phyloP scores from a whole-genome alignment of 2,797 vertebrate species.

The Rhinoraja longicauda region DNA sequence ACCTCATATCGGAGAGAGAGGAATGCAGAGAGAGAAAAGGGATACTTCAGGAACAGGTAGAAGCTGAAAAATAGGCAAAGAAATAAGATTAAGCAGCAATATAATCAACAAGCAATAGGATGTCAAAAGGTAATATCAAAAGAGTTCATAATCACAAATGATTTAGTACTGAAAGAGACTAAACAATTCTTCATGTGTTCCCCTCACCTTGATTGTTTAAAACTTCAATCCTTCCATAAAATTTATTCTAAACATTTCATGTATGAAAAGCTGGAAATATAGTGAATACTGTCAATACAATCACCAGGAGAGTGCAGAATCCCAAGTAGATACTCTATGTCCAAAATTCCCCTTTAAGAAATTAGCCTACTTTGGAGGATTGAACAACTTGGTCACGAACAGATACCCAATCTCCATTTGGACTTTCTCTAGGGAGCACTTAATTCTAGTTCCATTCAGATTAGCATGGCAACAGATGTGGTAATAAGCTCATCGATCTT shows the following conservation, averaged over 20 bases:
- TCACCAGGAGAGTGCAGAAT: conserved; percentile 40
- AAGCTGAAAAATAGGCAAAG: conserved; percentile 73
- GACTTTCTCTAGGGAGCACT: neutral
- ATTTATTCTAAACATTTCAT: neutral
- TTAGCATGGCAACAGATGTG: neutral
- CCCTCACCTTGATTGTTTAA: neutral
- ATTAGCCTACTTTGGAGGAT: neutral
- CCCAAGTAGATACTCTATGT: neutral
- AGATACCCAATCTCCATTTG: neutral
- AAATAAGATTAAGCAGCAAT: conserved; percentile 45
- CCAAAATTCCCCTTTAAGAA: neutral
- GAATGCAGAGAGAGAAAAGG: conserved; percentile 70
- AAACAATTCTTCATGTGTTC: neutral
- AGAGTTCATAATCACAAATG: neutral
- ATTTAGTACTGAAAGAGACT: neutral
- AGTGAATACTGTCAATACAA: neutral
- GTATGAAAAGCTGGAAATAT: neutral
- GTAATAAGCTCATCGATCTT: neutral
- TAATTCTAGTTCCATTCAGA: conserved; percentile 11
- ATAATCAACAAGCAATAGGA: conserved; percentile 17
- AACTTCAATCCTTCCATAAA: neutral
- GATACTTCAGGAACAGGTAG: conserved; percentile 65
- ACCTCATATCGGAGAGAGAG: conserved; percentile 63
- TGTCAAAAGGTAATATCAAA: neutral
- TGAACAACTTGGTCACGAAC: neutral